Base-by-base conservation (phyloP, 2,113 vertebrate genomes). In the Australoheros scitulus region DNA sequence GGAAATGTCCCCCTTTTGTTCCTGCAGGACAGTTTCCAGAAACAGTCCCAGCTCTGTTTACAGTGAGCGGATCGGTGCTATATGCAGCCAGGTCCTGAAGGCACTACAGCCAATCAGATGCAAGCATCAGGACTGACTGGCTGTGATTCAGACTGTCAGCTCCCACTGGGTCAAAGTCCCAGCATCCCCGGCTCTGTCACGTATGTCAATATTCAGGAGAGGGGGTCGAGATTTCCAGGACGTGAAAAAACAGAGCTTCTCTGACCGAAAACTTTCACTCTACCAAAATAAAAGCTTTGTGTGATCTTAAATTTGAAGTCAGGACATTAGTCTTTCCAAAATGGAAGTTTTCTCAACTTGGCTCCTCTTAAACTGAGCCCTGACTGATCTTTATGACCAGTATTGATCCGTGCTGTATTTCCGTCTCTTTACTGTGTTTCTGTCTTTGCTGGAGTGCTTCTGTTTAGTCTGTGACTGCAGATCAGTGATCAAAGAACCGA, bases 1-100 rank as follows among this genome's bases (percentile, higher is more conserved):
- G 20, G 76, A 92, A 87, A 86, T 11, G 1, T 9, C 36, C 9
- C 57, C 29, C 80, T 80, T 88, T 91, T 89, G 87, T 92, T 77
- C 18, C 41, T 32, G 20, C 56, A 47, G 70, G 26, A 5, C 52
- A 5, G 5, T 47, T 55, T 76, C 78, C 59, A 84, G 76, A 79
- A 79, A 61, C 1, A 4, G 57, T 82, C 79, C 17, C 2, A 0
- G 68, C 75, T 61, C 29, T 82, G 79, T 86, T 81, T 43, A 61
- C 34, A 10, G 55, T 55, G 15, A 22, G 15, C 2, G 5, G 43
- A 75, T 70, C 15, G 0, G 20, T 6, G 9, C 60, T 36, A 7
- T 17, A 61, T 43, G n/a, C 8, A 50, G 57, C 1, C 17, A 65
- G 70, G 76, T 58, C 24, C 55, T 61, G 70, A 70, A 3, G 52